Conservation (phyloP, 2,113 vertebrate species). For the Struthidea cinerea region DNA sequence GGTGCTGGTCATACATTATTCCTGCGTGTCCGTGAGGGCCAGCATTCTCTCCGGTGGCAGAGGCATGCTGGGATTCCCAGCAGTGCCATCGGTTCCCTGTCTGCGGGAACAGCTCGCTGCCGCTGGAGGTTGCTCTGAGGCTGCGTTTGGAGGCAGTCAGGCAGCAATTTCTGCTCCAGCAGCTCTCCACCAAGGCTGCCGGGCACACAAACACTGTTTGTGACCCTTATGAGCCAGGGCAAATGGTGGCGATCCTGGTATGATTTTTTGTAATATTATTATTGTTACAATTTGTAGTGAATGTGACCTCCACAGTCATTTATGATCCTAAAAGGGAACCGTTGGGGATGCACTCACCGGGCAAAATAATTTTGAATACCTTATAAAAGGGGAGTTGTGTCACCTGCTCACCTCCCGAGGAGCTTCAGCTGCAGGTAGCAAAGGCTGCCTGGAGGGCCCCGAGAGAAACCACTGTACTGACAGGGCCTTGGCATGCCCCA, state of each 20-base stretch:
- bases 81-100: accelerated
- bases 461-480: accelerated
- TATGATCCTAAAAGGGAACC: neutral
- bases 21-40: accelerated
- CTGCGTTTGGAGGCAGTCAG: neutral
- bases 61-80: accelerated
- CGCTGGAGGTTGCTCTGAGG: slow-evolving; percentile 12
- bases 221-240: neutral
- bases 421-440: neutral
- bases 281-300: neutral
- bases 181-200: neutral
- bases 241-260: neutral
- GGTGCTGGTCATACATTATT: neutral
- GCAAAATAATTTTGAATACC: neutral
- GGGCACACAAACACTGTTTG: neutral
- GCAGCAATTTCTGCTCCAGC: neutral
- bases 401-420: neutral
- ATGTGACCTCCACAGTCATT: neutral
- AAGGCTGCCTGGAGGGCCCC: neutral
- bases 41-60: neutral
- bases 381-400: neutral
- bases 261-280: neutral
- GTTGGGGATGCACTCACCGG: accelerated
- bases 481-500: accelerated
- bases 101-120: neutral